phyloP scores from a whole-genome alignment of 2,113 vertebrate species.

The Nycticebus coucang region DNA sequence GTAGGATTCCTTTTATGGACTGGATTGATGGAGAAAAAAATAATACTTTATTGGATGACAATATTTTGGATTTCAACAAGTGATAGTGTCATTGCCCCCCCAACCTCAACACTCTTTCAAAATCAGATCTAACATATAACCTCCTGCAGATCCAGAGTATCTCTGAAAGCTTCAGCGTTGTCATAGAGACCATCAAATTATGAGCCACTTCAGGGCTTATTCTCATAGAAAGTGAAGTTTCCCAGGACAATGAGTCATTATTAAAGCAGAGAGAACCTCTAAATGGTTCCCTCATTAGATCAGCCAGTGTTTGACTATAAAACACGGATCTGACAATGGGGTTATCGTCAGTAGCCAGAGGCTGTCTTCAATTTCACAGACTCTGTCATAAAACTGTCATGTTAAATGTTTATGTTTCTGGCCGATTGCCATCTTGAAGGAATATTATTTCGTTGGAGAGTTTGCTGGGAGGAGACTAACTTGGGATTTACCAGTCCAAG shows the following conservation, averaged over 20 bases:
- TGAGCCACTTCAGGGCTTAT: not conserved
- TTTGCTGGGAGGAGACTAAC: not conserved
- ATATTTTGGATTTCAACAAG: not conserved
- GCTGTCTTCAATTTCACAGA: slow-evolving; percentile 17
- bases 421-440: not conserved
- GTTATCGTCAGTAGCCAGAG: not conserved
- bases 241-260: slow-evolving; percentile 23
- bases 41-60: not conserved
- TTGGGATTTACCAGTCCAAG: not conserved
- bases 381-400: slow-evolving; percentile 24
- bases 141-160: not conserved
- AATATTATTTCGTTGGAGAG: not conserved
- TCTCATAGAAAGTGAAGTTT: not conserved
- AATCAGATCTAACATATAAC: not conserved
- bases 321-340: not conserved
- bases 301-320: not conserved
- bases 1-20: not conserved
- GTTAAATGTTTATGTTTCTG: not conserved
- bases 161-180: not conserved
- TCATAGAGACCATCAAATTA: slow-evolving; percentile 9
- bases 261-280: not conserved
- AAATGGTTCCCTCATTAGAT: not conserved
- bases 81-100: not conserved
- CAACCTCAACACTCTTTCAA: not conserved
- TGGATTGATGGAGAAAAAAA: not conserved